Conservation (phyloP, 2,113 vertebrate species). For the Odontesthes bonariensis region DNA sequence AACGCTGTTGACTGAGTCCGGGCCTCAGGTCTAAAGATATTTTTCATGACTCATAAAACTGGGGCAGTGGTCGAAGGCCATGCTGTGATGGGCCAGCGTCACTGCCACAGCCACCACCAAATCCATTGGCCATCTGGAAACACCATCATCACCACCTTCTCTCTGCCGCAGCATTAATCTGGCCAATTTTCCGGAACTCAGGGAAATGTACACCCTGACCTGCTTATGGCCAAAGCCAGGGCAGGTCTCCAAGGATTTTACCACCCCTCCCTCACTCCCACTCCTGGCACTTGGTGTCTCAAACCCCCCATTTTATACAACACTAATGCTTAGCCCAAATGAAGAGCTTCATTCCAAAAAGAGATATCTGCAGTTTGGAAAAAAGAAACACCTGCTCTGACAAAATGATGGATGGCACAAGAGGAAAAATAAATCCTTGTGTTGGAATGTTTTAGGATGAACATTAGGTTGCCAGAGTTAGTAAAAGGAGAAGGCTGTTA, state of each 20-base stretch:
- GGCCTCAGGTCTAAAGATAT: constrained; percentile 69
- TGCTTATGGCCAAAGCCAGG: constrained; percentile 65
- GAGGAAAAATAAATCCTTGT: constrained; percentile 30
- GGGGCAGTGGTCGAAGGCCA: constrained; percentile 42
- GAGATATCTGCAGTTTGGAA: constrained; percentile 27
- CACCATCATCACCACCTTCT: constrained; percentile 76
- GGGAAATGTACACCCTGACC: constrained; percentile 76
- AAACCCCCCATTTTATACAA: background rate
- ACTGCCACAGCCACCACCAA: constrained; percentile 52
- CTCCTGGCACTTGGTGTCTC: background rate
- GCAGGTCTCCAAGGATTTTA: constrained; percentile 63
- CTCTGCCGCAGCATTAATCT: constrained; percentile 81
- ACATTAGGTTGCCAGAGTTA: constrained; percentile 7
- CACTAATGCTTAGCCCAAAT: constrained; percentile 12
- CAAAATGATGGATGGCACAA: constrained; percentile 48
- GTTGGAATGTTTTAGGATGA: constrained; percentile 1
- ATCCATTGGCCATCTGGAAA: constrained; percentile 75
- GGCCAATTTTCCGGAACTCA: constrained; percentile 81
- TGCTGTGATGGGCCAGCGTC: constrained; percentile 53
- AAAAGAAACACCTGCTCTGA: constrained; percentile 64
- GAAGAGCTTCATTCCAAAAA: constrained; percentile 44
- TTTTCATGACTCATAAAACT: constrained; percentile 81
- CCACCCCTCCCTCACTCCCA: constrained; percentile 22
- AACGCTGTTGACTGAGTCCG: constrained; percentile 75
- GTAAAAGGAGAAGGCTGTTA: constrained; percentile 65